Evolutionary conservation across 2,797 vertebrate species (phyloP).

Genomic region (Darevskia nairensis): DNA sequence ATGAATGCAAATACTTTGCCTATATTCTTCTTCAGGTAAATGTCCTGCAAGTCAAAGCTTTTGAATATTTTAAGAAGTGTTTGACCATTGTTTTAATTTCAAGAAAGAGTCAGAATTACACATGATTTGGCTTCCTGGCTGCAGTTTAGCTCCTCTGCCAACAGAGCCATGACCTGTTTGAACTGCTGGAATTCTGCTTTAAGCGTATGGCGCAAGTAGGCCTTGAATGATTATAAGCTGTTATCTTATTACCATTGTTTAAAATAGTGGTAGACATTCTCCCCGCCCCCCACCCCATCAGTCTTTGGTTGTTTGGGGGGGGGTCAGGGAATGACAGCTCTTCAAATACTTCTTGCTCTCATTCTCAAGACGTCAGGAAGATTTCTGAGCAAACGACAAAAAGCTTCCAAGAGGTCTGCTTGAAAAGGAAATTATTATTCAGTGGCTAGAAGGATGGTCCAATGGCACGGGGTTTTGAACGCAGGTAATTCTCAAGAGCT

Average conservation of each 20-base stretch:
- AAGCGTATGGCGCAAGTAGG: too few relatives aligned
- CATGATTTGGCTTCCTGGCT: too few relatives aligned
- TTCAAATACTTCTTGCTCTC: conserved; percentile 18
- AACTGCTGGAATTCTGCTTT: too few relatives aligned
- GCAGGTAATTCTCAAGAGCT: neutral
- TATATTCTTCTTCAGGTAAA: too few relatives aligned
- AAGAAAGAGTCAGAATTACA: too few relatives aligned
- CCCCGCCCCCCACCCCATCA: neutral
- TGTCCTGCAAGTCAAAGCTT: too few relatives aligned
- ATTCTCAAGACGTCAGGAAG: conserved; percentile 23
- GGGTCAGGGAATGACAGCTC: conserved; percentile 4
- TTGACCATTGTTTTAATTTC: too few relatives aligned
- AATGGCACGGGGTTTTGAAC: neutral
- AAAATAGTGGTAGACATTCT: neutral
- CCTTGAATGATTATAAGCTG: neutral
- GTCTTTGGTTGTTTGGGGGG: conserved; percentile 13
- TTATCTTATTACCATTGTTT: neutral
- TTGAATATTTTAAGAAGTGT: too few relatives aligned
- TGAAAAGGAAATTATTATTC: conserved; percentile 24
- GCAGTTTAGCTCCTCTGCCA: too few relatives aligned
- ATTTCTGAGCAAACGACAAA: conserved; percentile 17
- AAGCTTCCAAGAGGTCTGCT: conserved; percentile 17
- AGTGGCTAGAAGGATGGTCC: conserved; percentile 1
- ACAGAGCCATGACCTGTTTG: too few relatives aligned
- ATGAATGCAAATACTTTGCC: too few relatives aligned